A percentile compares a stretch with the other conserved stretches of the same genome.
phyloP scores from a whole-genome alignment of 2,888 invertebrate species.

The Gymnosoma rotundatum region DNA sequence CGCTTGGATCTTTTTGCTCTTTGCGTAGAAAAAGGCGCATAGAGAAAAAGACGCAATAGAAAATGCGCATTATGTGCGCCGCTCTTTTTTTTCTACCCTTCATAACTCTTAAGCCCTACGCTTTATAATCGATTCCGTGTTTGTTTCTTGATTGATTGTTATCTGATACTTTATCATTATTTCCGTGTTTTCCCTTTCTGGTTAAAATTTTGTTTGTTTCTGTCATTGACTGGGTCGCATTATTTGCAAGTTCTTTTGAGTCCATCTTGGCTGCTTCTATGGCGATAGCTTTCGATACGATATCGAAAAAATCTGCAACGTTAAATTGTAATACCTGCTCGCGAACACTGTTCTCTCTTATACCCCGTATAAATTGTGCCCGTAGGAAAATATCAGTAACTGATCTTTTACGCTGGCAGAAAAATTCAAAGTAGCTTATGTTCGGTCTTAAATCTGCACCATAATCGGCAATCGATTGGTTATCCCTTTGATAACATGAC shows the following conservation, averaged over 20 bases:
- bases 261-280: too few relatives aligned
- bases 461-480: constrained; percentile 35
- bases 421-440: constrained; percentile 51
- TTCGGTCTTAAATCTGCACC: constrained; percentile 18
- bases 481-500: constrained; percentile 14
- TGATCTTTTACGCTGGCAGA: constrained; percentile 51
- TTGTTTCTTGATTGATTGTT: constrained; percentile 31
- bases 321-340: constrained; percentile 43
- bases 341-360: too few relatives aligned
- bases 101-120: not conserved
- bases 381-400: constrained; percentile 52
- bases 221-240: too few relatives aligned
- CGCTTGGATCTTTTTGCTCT: constrained; percentile 35
- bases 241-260: constrained; percentile 38
- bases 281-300: too few relatives aligned
- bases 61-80: not conserved
- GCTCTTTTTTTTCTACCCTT: too few relatives aligned
- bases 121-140: not conserved
- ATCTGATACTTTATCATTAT: not conserved
- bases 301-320: too few relatives aligned
- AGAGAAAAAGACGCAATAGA: too few relatives aligned
- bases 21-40: too few relatives aligned
- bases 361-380: too few relatives aligned
- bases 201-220: constrained; percentile 19
- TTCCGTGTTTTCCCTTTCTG: not conserved